phyloP scores from a whole-genome alignment of 2,888 invertebrate genomes.

The Dendrolimus pini region DNA sequence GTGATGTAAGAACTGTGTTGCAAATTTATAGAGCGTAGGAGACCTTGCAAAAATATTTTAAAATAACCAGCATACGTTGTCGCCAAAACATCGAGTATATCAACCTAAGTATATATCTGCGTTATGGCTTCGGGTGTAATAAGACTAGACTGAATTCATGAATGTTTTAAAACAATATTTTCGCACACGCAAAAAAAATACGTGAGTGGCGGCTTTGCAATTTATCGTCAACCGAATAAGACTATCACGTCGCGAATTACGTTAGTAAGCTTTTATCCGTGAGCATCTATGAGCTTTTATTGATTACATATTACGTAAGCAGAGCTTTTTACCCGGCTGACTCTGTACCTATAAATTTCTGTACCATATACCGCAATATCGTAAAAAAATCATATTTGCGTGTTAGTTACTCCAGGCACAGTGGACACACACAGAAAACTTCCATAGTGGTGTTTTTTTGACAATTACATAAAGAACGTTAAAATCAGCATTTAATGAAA shows the following conservation, averaged over 20 bases:
- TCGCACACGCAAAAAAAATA: conserved; percentile 9
- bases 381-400: no score
- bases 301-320: not conserved
- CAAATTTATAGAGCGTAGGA: not conserved
- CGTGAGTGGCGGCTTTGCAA: conserved; percentile 13
- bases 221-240: conserved; percentile 18
- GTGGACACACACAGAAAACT: no score
- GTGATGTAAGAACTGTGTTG: not conserved
- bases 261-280: conserved; percentile 11
- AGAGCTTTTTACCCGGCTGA: no score
- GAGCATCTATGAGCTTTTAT: not conserved
- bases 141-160: conserved; percentile 3
- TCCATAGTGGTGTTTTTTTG: no score
- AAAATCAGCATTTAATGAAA: no score
- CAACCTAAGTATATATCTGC: not conserved
- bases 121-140: not conserved
- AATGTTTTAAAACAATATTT: conserved; percentile 12
- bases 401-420: no score
- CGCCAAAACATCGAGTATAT: not conserved
- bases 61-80: not conserved
- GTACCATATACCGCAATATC: no score
- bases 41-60: not conserved
- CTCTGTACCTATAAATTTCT: no score
- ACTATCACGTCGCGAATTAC: conserved; percentile 12
- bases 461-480: no score